These are phyloP conservation scores for Esox masquinongy DNA, from an alignment of 2,797 vertebrate genomes.

Conservation along the genomic window DNA sequence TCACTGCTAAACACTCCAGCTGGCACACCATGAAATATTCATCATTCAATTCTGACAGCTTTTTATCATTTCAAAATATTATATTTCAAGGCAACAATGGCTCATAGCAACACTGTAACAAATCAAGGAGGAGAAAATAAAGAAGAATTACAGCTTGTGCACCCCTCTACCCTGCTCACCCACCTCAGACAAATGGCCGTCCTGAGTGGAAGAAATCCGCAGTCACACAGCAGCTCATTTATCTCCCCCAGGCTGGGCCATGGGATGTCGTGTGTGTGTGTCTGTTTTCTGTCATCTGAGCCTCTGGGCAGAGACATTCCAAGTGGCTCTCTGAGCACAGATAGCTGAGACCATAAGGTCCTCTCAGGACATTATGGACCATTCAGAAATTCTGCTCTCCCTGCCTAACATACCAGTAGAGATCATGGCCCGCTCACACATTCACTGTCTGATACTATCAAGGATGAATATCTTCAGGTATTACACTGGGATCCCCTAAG, in stretches of 20 bases:
- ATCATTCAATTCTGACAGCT: slow-evolving; percentile 60
- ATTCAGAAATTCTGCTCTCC: slow-evolving; percentile 4
- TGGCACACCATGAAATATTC: slow-evolving; percentile 60
- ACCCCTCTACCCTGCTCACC: not conserved
- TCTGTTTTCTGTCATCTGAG: slow-evolving; percentile 2
- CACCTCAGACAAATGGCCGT: slow-evolving; percentile 39
- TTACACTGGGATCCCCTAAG: not conserved
- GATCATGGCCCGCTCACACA: not conserved
- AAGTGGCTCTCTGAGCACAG: slow-evolving; percentile 1
- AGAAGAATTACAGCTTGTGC: slow-evolving; percentile 49
- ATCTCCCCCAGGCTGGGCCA: slow-evolving; percentile 25
- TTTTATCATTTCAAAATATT: slow-evolving; percentile 62
- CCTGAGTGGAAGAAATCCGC: slow-evolving; percentile 46
- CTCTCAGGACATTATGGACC: slow-evolving; percentile 9
- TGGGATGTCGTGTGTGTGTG: slow-evolving; percentile 10
- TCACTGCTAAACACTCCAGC: slow-evolving; percentile 58
- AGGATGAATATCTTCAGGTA: not conserved
- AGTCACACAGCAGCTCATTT: slow-evolving; percentile 41
- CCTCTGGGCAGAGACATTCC: slow-evolving; percentile 19
- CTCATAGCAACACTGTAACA: slow-evolving; percentile 46
- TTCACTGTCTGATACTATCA: not conserved
- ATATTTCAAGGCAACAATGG: slow-evolving; percentile 60
- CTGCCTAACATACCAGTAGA: slow-evolving; percentile 2
- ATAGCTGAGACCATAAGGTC: not conserved
- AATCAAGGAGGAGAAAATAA: slow-evolving; percentile 53